Evolutionary conservation across 2,888 invertebrate species (phyloP).

Genomic region (Apodemia duryi): DNA sequence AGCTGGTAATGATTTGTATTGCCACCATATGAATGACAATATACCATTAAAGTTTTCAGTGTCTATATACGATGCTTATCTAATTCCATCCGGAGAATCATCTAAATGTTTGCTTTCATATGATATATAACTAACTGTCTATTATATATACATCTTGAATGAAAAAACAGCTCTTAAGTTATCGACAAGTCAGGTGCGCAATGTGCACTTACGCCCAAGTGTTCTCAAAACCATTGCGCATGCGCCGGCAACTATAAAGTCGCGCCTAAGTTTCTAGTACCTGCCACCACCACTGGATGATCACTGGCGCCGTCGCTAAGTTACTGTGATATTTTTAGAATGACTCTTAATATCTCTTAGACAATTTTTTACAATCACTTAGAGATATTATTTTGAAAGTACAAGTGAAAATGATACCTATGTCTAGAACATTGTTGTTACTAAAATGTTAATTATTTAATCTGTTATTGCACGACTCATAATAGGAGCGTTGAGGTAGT

Average conservation of each 20-base stretch:
- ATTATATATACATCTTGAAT: background rate
- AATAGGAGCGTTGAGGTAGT: no score
- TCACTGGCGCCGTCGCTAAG: conserved; percentile 33
- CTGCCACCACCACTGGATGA: background rate
- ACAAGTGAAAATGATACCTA: background rate
- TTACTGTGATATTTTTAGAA: conserved; percentile 31
- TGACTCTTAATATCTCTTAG: conserved; percentile 24
- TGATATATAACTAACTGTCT: no score
- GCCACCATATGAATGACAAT: no score
- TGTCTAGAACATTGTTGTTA: background rate
- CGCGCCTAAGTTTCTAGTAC: background rate
- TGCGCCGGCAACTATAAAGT: conserved; percentile 9
- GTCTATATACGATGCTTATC: no score
- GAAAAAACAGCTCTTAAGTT: background rate
- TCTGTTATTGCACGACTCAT: no score
- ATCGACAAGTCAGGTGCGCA: background rate
- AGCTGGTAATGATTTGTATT: no score
- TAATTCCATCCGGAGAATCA: no score
- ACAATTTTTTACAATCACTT: conserved; percentile 1
- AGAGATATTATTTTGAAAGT: background rate
- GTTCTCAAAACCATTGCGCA: background rate
- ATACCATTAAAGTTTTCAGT: no score
- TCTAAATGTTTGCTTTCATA: no score
- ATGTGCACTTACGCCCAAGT: background rate
- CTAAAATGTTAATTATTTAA: no score